Percentiles rank a stretch among this genome's conserved stretches.
These are phyloP conservation scores for Meleagris gallopavo DNA, from an alignment of 2,113 vertebrate species.

Conservation along the genomic window DNA sequence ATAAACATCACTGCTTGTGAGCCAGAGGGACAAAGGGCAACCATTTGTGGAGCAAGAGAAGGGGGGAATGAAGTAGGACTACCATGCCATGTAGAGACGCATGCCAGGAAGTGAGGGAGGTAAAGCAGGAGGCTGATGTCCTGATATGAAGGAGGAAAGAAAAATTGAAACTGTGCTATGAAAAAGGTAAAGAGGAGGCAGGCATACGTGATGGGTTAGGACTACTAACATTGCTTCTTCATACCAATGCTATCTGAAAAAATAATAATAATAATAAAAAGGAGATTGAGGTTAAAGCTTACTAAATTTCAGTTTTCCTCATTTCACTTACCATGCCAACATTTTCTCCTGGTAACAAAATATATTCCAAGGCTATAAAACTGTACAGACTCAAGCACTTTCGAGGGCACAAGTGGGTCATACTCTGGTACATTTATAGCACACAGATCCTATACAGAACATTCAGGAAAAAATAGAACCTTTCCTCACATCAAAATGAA, in stretches of 20 bases:
- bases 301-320: not conserved
- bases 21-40: fast-evolving
- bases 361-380: not conserved
- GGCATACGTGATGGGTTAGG: fast-evolving
- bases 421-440: not conserved
- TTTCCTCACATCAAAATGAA: not conserved
- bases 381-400: not conserved
- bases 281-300: not conserved
- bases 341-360: not conserved
- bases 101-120: not conserved
- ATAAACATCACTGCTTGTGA: not conserved
- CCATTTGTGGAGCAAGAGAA: not conserved
- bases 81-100: too few relatives aligned
- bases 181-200: not conserved
- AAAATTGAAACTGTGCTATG: not conserved
- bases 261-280: not conserved
- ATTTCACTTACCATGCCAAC: not conserved
- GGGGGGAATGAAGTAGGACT: not conserved
- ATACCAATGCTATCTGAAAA: too few relatives aligned
- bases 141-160: not conserved
- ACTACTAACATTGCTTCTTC: not conserved
- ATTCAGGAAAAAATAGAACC: not conserved
- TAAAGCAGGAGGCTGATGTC: not conserved
- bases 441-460: not conserved
- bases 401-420: not conserved